These are phyloP conservation scores for Luperina testacea DNA, from an alignment of 2,888 invertebrate genomes.

Conservation along the genomic window DNA sequence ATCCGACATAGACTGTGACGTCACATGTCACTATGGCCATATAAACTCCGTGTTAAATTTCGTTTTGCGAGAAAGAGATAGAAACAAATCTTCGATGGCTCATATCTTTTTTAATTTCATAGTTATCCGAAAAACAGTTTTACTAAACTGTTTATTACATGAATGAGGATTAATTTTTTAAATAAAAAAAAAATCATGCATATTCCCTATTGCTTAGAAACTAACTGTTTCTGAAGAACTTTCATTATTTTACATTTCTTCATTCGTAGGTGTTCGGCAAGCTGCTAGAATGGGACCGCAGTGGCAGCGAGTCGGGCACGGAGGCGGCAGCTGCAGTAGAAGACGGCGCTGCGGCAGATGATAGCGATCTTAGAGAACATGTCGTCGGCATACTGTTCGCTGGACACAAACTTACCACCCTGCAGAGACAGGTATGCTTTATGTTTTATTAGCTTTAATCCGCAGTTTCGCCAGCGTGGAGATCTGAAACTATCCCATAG, in stretches of 20 bases:
- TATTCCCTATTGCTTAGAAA: not conserved
- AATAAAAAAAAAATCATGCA: too few species aligned
- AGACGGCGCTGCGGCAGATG: slow-evolving; percentile 79
- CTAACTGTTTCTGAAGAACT: not conserved
- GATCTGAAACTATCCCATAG: not conserved
- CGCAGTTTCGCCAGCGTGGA: not conserved
- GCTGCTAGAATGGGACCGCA: slow-evolving; percentile 93
- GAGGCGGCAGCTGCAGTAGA: slow-evolving; percentile 81
- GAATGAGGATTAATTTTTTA: too few species aligned
- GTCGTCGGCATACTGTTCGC: slow-evolving; percentile 99
- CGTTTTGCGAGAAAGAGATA: too few species aligned
- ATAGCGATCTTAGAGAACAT: slow-evolving; percentile 96
- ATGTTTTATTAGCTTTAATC: not conserved
- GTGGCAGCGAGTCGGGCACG: slow-evolving; percentile 88
- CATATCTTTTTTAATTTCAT: too few species aligned
- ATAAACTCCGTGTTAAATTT: too few species aligned
- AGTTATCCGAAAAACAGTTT: too few species aligned
- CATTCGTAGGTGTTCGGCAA: slow-evolving; percentile 96
- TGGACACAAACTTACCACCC: slow-evolving; percentile 96
- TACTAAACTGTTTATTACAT: too few species aligned
- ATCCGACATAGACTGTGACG: too few species aligned
- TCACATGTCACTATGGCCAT: too few species aligned
- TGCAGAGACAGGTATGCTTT: slow-evolving; percentile 95
- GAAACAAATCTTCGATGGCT: too few species aligned
- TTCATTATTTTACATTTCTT: not conserved